Percentiles rank a stretch among this genome's conserved stretches.
These are phyloP conservation scores for Tragelaphus imberbis DNA, from an alignment of 2,113 vertebrate species.

Conservation along the genomic window DNA sequence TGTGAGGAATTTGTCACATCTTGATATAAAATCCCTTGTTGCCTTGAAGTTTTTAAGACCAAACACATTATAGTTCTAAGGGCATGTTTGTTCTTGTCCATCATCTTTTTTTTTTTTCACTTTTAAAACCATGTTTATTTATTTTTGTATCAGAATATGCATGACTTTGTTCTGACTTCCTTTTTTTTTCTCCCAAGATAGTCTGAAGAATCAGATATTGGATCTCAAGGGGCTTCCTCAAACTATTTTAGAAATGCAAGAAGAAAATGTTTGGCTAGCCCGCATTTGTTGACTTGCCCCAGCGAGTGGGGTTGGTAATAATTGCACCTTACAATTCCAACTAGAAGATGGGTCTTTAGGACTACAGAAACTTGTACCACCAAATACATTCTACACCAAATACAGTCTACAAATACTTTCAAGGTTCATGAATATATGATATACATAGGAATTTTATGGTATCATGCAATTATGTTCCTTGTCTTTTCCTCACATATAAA, in stretches of 20 bases:
- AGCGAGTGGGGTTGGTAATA: conserved; percentile 61
- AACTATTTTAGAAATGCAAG: conserved; percentile 83
- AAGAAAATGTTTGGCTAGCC: conserved; percentile 74
- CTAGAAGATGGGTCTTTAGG: conserved; percentile 40
- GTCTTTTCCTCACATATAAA: background rate
- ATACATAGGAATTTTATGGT: background rate
- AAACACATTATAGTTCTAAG: conserved; percentile 63
- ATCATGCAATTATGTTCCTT: background rate
- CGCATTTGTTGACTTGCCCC: conserved; percentile 68
- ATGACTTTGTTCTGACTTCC: conserved; percentile 76
- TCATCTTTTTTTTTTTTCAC: conserved; percentile 55
- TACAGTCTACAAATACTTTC: background rate
- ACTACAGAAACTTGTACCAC: background rate
- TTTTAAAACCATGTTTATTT: conserved; percentile 78
- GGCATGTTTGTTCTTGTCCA: conserved; percentile 57
- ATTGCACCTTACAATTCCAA: conserved; percentile 40
- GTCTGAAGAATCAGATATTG: conserved; percentile 76
- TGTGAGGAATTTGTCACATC: conserved; percentile 66
- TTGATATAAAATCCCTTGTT: conserved; percentile 57
- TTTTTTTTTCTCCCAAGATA: conserved; percentile 74
- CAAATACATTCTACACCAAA: background rate
- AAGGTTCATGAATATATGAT: conserved; percentile 11
- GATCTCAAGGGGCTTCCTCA: conserved; percentile 74
- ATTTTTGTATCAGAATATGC: conserved; percentile 78
- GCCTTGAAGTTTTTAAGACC: conserved; percentile 52